Conservation (phyloP, 2,888 invertebrate genomes). For the Mimas tiliae region DNA sequence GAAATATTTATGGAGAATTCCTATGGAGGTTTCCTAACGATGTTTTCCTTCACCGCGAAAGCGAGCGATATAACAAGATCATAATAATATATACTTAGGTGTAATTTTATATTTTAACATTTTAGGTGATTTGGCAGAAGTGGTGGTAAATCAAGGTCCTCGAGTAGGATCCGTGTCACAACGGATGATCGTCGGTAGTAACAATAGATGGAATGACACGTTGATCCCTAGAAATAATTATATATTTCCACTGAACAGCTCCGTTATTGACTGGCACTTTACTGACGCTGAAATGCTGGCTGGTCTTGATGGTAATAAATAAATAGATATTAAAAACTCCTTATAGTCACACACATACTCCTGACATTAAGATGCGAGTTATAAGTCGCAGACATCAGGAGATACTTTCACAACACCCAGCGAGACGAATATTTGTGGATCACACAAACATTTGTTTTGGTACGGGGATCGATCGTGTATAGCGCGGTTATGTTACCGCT, state of each 20-base stretch:
- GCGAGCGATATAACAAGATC: too few relatives aligned
- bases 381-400: neutral
- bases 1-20: too few relatives aligned
- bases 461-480: too few relatives aligned
- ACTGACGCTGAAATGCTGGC: slow-evolving; percentile 88
- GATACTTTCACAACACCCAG: too few relatives aligned
- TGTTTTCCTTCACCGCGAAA: too few relatives aligned
- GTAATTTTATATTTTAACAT: slow-evolving; percentile 24
- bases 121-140: slow-evolving; percentile 88
- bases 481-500: too few relatives aligned
- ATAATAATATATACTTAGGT: neutral
- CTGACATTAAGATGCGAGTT: too few relatives aligned
- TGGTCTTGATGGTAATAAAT: slow-evolving; percentile 86
- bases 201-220: slow-evolving; percentile 88
- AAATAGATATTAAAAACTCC: neutral
- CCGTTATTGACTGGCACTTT: slow-evolving; percentile 84
- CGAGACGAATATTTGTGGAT: too few relatives aligned
- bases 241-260: slow-evolving; percentile 72
- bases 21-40: too few relatives aligned
- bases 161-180: slow-evolving; percentile 65
- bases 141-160: slow-evolving; percentile 87
- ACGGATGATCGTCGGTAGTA: slow-evolving; percentile 79
- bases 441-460: too few relatives aligned
- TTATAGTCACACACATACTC: too few relatives aligned
- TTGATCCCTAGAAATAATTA: slow-evolving; percentile 84